phyloP scores from a whole-genome alignment of 2,888 invertebrate genomes.

The Piscicola geometra region DNA sequence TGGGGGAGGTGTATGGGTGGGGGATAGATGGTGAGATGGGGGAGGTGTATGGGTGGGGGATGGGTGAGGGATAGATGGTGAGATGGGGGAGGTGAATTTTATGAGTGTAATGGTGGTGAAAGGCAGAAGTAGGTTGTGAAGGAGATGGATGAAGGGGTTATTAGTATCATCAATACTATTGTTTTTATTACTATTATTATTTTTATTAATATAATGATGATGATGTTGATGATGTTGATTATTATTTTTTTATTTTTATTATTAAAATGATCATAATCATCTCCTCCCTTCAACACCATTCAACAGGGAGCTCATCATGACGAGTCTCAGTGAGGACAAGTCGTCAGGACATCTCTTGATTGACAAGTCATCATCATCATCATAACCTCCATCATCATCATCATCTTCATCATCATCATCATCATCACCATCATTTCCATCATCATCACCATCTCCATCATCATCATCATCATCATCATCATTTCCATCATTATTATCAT shows the following conservation, averaged over 20 bases:
- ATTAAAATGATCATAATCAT: background rate
- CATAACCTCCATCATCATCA: background rate
- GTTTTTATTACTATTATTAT: background rate
- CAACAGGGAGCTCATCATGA: slow-evolving; percentile 33
- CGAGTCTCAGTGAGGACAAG: slow-evolving; percentile 32
- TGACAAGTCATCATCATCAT: slow-evolving; percentile 28
- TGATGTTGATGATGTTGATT: background rate
- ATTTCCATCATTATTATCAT: slow-evolving; percentile 30
- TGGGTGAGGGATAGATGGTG: no score
- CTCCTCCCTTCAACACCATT: no score
- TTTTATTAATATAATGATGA: no score
- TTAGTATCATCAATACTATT: no score
- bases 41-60: no score
- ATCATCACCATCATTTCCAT: background rate
- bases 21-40: no score
- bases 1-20: no score
- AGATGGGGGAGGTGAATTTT: no score
- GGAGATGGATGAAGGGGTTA: no score
- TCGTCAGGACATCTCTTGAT: slow-evolving; percentile 34
- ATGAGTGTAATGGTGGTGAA: no score
- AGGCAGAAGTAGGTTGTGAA: no score
- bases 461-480: background rate
- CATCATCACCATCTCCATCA: background rate
- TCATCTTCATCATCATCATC: background rate
- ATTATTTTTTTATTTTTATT: background rate